A percentile compares a stretch with the other conserved stretches of the same genome.
Conservation (phyloP, 1,140 invertebrate genomes). For the Lepidurus apus region DNA sequence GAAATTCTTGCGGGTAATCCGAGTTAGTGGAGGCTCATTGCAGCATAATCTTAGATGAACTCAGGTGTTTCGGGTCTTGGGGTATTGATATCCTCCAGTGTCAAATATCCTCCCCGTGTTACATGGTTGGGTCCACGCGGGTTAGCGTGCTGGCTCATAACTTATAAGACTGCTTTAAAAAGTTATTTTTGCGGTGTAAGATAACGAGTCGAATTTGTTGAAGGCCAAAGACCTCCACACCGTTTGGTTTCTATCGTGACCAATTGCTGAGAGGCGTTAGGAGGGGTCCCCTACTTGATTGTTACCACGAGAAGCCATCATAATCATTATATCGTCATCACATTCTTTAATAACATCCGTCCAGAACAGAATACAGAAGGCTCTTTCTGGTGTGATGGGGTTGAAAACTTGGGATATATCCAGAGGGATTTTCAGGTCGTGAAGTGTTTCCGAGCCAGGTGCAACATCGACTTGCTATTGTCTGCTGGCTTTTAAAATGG, state of each 20-base stretch:
- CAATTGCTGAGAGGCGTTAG: constrained; percentile 18
- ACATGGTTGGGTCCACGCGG: no score
- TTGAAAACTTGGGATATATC: background rate
- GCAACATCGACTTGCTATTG: background rate
- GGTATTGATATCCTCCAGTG: background rate
- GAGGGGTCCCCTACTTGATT: background rate
- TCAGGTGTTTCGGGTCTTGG: background rate
- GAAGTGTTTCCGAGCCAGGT: constrained; percentile 5
- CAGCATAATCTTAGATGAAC: no score
- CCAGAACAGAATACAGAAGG: background rate
- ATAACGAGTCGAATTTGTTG: background rate
- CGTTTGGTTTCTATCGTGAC: background rate
- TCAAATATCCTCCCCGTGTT: background rate
- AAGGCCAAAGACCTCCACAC: background rate
- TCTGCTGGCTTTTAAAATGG: background rate
- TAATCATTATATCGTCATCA: constrained; percentile 15
- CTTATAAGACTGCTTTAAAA: background rate
- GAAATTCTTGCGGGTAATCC: no score
- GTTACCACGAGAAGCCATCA: background rate
- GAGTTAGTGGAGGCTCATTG: no score
- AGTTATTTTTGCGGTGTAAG: constrained; percentile 12
- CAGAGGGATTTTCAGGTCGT: background rate
- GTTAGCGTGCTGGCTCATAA: no score
- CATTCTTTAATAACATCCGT: background rate
- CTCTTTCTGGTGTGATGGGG: background rate